phyloP scores from a whole-genome alignment of 23 tunicate genomes.

The Ascidia mentula region DNA sequence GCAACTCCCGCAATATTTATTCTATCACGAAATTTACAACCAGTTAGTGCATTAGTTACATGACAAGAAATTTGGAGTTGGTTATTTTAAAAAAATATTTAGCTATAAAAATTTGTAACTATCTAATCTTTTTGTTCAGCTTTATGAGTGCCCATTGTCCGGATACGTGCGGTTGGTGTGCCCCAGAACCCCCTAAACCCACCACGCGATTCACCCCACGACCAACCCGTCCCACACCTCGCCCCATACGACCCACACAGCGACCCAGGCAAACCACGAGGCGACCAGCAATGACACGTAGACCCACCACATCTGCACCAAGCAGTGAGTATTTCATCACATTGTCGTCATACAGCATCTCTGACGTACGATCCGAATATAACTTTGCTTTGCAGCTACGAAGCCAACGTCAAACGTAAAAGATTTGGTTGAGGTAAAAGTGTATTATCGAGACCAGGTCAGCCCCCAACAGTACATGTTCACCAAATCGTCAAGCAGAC shows the following conservation, averaged over 20 bases:
- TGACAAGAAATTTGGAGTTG: too few species aligned
- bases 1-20: too few species aligned
- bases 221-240: neutral
- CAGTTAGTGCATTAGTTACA: too few species aligned
- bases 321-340: neutral
- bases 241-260: neutral
- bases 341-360: neutral
- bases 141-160: slow-evolving; percentile 83
- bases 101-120: too few species aligned
- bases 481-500: neutral
- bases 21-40: too few species aligned
- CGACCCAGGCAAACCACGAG: neutral
- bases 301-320: slow-evolving; percentile 10
- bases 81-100: too few species aligned
- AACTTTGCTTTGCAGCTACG: neutral
- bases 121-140: slow-evolving; percentile 1
- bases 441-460: neutral
- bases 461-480: slow-evolving; percentile 15
- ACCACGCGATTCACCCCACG: neutral
- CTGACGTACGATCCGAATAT: neutral
- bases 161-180: slow-evolving; percentile 53
- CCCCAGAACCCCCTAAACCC: neutral
- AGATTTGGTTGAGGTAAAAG: neutral
- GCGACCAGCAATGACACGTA: neutral
- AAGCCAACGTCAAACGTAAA: neutral